Evolutionary conservation across 2,113 vertebrate genomes (phyloP).

Genomic region (Kobus ellipsiprymnus): DNA sequence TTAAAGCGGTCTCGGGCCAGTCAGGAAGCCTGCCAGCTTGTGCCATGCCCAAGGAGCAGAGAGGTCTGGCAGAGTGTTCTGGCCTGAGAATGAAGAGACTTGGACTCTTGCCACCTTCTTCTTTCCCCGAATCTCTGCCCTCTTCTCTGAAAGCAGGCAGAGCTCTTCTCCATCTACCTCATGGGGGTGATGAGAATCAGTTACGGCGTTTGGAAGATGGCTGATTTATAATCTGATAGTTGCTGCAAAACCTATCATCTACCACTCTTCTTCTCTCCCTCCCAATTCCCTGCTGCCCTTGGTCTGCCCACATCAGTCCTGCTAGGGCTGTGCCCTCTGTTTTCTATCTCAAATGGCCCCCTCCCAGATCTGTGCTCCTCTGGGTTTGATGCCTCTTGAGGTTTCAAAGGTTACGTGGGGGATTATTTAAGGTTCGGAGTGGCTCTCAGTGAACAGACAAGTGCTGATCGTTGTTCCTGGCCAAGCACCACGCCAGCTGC

Average conservation of each 20-base stretch:
- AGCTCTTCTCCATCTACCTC: not conserved
- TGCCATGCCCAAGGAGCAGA: not conserved
- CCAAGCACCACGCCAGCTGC: not conserved
- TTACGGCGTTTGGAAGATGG: accelerated
- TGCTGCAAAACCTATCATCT: not conserved
- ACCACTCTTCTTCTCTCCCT: accelerated
- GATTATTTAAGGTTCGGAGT: not conserved
- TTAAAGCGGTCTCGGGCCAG: not conserved
- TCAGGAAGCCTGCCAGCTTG: not conserved
- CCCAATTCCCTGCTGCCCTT: not conserved
- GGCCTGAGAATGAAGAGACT: not conserved
- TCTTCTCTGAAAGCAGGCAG: not conserved
- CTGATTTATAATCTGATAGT: not conserved
- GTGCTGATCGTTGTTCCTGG: accelerated
- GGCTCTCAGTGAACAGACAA: not conserved
- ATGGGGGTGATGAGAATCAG: accelerated
- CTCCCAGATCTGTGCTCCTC: not conserved
- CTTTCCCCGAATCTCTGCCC: not conserved
- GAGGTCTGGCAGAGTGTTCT: not conserved
- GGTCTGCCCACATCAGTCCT: not conserved
- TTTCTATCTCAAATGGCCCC: accelerated
- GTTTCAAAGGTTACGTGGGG: not conserved
- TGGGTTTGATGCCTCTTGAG: not conserved
- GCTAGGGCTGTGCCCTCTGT: not conserved
- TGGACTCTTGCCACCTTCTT: not conserved